phyloP scores from a whole-genome alignment of 2,113 vertebrate species.

The Spea bombifrons region DNA sequence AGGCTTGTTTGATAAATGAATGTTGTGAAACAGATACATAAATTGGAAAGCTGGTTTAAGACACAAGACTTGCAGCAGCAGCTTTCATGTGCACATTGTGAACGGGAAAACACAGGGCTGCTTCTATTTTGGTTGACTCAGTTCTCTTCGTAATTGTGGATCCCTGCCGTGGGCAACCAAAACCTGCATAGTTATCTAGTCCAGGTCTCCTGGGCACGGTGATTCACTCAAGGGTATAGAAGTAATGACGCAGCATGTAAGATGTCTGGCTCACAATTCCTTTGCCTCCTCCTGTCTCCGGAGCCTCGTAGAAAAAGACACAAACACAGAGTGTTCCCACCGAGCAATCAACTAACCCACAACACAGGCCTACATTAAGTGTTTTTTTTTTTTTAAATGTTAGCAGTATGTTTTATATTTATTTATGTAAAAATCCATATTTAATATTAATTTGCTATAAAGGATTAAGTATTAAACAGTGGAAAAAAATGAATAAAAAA shows the following conservation, averaged over 20 bases:
- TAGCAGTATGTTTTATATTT: too few species aligned
- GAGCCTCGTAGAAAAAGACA: slow-evolving; percentile 29
- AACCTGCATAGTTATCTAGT: slow-evolving; percentile 40
- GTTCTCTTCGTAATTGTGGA: slow-evolving; percentile 43
- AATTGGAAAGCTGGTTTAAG: slow-evolving; percentile 27
- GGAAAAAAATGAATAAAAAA: too few species aligned
- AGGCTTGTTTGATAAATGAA: slow-evolving; percentile 8
- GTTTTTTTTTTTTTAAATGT: too few species aligned
- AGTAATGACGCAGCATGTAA: slow-evolving; percentile 45
- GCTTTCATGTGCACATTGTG: slow-evolving; percentile 34
- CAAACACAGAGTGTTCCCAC: slow-evolving; percentile 16
- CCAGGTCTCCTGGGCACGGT: slow-evolving; percentile 39
- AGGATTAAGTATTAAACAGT: too few species aligned
- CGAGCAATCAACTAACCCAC: slow-evolving; percentile 31
- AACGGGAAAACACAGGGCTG: slow-evolving; percentile 26
- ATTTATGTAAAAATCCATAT: too few species aligned
- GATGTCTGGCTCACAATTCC: slow-evolving; percentile 35
- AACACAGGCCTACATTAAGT: slow-evolving; percentile 15
- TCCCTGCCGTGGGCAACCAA: slow-evolving; percentile 38
- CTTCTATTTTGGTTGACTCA: slow-evolving; percentile 43
- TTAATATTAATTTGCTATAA: too few species aligned
- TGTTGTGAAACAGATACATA: slow-evolving; percentile 18
- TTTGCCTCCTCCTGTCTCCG: slow-evolving; percentile 31
- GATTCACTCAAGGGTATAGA: slow-evolving; percentile 44
- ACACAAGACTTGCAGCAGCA: slow-evolving; percentile 18